A percentile compares a stretch with the other conserved stretches of the same genome.
These are phyloP conservation scores for Macroramphosus scolopax DNA, from an alignment of 2,797 vertebrate genomes.

Conservation along the genomic window DNA sequence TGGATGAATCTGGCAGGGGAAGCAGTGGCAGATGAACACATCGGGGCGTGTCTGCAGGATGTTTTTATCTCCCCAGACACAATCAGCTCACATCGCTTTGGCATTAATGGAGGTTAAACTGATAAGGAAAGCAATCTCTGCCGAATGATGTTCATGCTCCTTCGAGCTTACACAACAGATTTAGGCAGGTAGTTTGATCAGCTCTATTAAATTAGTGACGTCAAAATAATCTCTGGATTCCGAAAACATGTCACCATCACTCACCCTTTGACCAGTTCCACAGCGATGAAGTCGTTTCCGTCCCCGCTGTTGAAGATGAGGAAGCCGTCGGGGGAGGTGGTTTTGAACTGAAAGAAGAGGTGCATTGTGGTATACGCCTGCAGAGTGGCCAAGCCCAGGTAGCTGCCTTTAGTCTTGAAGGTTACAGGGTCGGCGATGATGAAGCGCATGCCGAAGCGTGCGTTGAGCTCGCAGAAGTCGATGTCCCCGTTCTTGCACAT, in stretches of 20 bases:
- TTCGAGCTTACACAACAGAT: no score
- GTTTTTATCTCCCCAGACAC: no score
- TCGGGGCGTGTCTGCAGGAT: no score
- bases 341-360: constrained; percentile 99
- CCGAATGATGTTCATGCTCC: no score
- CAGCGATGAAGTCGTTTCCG: constrained; percentile 95
- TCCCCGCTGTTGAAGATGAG: constrained; percentile 97
- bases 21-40: constrained; percentile 6
- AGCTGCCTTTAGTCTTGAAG: constrained; percentile 95
- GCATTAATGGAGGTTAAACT: no score
- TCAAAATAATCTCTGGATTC: neutral
- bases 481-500: constrained; percentile 98
- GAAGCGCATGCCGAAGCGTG: constrained; percentile 92
- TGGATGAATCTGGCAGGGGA: constrained; percentile 91
- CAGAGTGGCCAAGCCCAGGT: constrained; percentile 91
- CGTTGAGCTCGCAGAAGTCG: constrained; percentile 95
- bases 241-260: constrained; percentile 25
- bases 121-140: no score
- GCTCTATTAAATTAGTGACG: no score
- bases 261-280: constrained; percentile 97
- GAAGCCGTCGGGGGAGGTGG: constrained; percentile 93
- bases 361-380: constrained; percentile 98
- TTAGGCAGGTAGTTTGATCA: no score
- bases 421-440: constrained; percentile 97
- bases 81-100: no score